Percentiles rank a stretch among this genome's conserved stretches.
Evolutionary conservation across 1,140 invertebrate species (phyloP).

Genomic region (Steinernema feltiae): DNA sequence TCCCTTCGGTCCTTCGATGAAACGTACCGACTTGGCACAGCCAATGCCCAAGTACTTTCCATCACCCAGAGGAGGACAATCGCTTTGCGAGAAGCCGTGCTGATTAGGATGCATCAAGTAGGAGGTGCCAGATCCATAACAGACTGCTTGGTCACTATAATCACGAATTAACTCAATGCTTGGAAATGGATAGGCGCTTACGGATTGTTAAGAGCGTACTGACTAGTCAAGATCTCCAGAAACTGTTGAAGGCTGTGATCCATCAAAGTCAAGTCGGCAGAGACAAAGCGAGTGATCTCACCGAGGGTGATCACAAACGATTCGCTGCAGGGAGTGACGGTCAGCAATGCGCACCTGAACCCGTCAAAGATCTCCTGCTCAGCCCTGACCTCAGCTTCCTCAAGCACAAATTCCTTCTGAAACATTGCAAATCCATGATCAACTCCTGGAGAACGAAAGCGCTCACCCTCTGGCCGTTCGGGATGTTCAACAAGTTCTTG

Average conservation of each 20-base stretch:
- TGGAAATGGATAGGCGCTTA: constrained; percentile 20
- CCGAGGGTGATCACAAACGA: background rate
- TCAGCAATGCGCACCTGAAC: background rate
- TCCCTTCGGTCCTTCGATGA: constrained; percentile 31
- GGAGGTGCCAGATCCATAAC: constrained; percentile 22
- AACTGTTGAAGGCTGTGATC: constrained; percentile 21
- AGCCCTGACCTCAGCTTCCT: background rate
- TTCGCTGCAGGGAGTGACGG: background rate
- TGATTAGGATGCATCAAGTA: constrained; percentile 22
- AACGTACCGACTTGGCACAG: constrained; percentile 19
- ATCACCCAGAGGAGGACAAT: constrained; percentile 29
- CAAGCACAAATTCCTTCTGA: background rate
- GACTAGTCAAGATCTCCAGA: constrained; percentile 31
- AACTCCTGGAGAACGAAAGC: background rate
- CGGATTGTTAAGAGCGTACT: constrained; percentile 27
- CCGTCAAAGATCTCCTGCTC: background rate
- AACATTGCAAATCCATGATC: background rate
- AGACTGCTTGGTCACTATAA: constrained; percentile 21
- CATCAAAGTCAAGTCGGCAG: background rate
- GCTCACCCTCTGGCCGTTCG: background rate
- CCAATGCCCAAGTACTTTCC: constrained; percentile 27
- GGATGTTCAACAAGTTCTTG: background rate
- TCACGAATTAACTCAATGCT: background rate
- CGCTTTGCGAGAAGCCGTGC: constrained; percentile 24
- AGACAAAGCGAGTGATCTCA: background rate